Base-by-base conservation (phyloP, 2,797 vertebrate genomes). In the Avahi laniger region DNA sequence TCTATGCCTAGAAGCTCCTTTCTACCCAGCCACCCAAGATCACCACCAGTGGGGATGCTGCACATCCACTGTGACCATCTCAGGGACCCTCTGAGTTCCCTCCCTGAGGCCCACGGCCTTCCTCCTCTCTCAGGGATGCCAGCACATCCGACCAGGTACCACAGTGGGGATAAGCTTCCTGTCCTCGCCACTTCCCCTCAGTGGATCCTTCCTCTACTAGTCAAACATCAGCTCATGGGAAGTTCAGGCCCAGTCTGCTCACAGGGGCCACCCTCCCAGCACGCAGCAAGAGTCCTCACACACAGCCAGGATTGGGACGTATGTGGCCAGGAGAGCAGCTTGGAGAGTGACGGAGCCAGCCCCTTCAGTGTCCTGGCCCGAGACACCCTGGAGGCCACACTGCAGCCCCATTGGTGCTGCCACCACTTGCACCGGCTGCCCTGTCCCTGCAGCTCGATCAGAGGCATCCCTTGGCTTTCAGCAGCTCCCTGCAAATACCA, bases 261-360 rank as follows among this genome's bases (percentile, higher is more conserved):
- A 11, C 1, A 3, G 26, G 7, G 5, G 18, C 46, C 7, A 18
- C 63, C 57, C 18, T 57, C 18, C 82, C 43, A 54, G 69, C 9
- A 30, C 50, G 46, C n/a, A 75, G 26, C 57, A 14, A 3, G 28
- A 59, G 17, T 18, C 35, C 18, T 78, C 26, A 22, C 38, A 50
- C 3, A 2, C 2, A 43, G 28, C 18, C 5, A 20, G 11, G 3
- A 1, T 4, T 4, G 0, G 28, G 15, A 50, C 13, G 5, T 18
- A 33, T n/a, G 46, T 18, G n/a, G 6, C 38, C 52, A 76, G 61
- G 48, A 52, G 43, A 72, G 17, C 26, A 5, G 35, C 54, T 41
- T 80, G 24, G 13, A 7, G 13, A 57, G 10, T 33, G 11, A 65
- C 5, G 2, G 24, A n/a, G 26, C 4, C 1, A 17, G 26, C 11